These are phyloP conservation scores for Eristalis arbustorum DNA, from an alignment of 2,888 invertebrate genomes.

Conservation along the genomic window DNA sequence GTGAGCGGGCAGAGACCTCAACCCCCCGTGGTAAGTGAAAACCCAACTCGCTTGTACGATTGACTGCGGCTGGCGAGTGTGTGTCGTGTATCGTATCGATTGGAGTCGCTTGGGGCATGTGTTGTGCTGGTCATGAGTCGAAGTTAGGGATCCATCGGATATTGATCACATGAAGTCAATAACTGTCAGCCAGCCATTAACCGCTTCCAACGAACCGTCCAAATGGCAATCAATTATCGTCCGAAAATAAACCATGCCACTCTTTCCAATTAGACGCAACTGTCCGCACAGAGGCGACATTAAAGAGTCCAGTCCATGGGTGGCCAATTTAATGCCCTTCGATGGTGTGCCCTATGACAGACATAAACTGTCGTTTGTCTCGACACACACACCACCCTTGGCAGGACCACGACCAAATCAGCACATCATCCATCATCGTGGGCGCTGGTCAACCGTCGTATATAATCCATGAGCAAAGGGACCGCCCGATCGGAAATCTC, in stretches of 20 bases:
- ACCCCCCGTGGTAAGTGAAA: not conserved
- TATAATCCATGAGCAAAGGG: constrained; percentile 20
- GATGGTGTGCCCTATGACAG: not conserved
- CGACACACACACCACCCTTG: constrained; percentile 4
- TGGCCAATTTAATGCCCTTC: not conserved
- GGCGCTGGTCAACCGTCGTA: not conserved
- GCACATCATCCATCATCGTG: constrained; percentile 16
- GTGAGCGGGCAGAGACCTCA: too few species aligned
- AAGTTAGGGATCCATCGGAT: not conserved
- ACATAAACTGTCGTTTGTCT: constrained; percentile 17
- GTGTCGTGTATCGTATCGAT: not conserved
- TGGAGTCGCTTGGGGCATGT: not conserved
- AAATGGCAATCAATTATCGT: not conserved
- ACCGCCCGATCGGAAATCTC: not conserved
- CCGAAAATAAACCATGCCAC: not conserved
- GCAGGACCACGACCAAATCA: constrained; percentile 1
- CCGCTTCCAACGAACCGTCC: not conserved
- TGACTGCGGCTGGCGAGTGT: not conserved
- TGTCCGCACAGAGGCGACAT: too few species aligned
- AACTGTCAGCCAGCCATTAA: not conserved
- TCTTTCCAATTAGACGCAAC: not conserved
- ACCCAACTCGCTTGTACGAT: not conserved
- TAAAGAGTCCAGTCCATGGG: too few species aligned
- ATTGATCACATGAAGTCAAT: not conserved
- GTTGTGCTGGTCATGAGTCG: not conserved